Evolutionary conservation across 2,113 vertebrate species (phyloP), one percentile per base, ranked within the genome.

Genomic region (Sphaerodactylus townsendi): DNA sequence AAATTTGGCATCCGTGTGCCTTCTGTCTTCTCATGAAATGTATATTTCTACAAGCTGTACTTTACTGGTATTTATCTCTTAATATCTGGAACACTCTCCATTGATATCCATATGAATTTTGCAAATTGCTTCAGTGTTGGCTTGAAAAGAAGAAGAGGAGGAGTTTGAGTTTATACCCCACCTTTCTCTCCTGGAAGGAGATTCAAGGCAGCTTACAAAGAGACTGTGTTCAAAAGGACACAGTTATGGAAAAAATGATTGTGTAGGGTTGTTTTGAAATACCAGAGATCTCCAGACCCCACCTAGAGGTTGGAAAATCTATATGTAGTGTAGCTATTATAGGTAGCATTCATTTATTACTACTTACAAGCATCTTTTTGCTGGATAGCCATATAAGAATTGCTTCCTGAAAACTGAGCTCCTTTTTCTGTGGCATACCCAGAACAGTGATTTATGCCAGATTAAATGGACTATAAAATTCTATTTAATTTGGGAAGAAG

Each of bases 401-500:
- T 76, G 35, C 23, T 53, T 77, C 25, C 21, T 83, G 19, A 44
- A 83, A 75, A 66, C 44, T 74, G 39, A 28, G 25, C 10, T 39
- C 68, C 79, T 4, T 25, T 82, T 19, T 74, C 21, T 17, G 44
- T 8, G 23, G 75, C 44, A 28, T 59, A 81, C 30, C 79, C 62
- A 66, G 17, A 17, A 15, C 17, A 66, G 21, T 84, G 39, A 50
- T 79, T 90, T 90, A 79, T 88, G 59, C 23, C 65, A 30, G 37
- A 44, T 72, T 64, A 50, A 19, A 37, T n/a, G 70, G 0, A 7
- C 37, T 44, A 53, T 59, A 89, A 81, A 89, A 68, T 64, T 48
- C 39, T 59, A 0, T 62, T 81, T 35, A 0, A 0, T 88, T 79
- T 87, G 56, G 19, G 17, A 50, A 65, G 77, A 69, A 7, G 46